These are phyloP conservation scores for Pammene fasciana DNA, from an alignment of 2,888 invertebrate species.

Conservation along the genomic window DNA sequence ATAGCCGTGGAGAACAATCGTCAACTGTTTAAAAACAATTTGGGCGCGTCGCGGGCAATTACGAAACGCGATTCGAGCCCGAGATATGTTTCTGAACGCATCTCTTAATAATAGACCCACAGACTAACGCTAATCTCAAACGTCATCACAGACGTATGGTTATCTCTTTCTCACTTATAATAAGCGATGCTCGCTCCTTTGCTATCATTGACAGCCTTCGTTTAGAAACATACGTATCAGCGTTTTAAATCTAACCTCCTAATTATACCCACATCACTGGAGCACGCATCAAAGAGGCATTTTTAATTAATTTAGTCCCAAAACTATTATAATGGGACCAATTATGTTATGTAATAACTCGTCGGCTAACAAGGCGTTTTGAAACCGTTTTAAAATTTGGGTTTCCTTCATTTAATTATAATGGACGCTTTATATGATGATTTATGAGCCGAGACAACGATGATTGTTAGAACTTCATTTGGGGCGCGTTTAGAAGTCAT, in stretches of 20 bases:
- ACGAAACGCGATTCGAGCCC: slow-evolving; percentile 72
- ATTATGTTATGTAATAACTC: slow-evolving; percentile 81
- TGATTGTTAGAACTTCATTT: slow-evolving; percentile 42
- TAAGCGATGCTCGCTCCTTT: slow-evolving; percentile 51
- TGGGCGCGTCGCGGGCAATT: slow-evolving; percentile 77
- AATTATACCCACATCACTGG: slow-evolving; percentile 82
- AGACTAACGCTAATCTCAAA: slow-evolving; percentile 64
- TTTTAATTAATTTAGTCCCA: slow-evolving; percentile 82
- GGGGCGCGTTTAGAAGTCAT: slow-evolving; percentile 19
- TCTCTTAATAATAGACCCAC: slow-evolving; percentile 79
- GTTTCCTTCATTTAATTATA: slow-evolving; percentile 66
- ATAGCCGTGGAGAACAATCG: slow-evolving; percentile 80
- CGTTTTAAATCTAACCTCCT: slow-evolving; percentile 77
- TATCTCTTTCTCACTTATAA: slow-evolving; percentile 55
- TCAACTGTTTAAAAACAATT: slow-evolving; percentile 80
- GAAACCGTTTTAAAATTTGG: slow-evolving; percentile 69
- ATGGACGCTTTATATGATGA: slow-evolving; percentile 55
- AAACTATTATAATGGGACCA: slow-evolving; percentile 81
- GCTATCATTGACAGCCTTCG: slow-evolving; percentile 72
- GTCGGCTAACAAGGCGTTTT: slow-evolving; percentile 70
- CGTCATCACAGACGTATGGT: slow-evolving; percentile 59
- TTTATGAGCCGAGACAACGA: slow-evolving; percentile 64
- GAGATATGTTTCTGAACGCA: slow-evolving; percentile 73
- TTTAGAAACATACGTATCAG: slow-evolving; percentile 73
- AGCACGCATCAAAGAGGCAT: slow-evolving; percentile 74